These are phyloP conservation scores for Zaprionus gabonicus DNA, from an alignment of 1,140 invertebrate genomes.

Conservation along the genomic window DNA sequence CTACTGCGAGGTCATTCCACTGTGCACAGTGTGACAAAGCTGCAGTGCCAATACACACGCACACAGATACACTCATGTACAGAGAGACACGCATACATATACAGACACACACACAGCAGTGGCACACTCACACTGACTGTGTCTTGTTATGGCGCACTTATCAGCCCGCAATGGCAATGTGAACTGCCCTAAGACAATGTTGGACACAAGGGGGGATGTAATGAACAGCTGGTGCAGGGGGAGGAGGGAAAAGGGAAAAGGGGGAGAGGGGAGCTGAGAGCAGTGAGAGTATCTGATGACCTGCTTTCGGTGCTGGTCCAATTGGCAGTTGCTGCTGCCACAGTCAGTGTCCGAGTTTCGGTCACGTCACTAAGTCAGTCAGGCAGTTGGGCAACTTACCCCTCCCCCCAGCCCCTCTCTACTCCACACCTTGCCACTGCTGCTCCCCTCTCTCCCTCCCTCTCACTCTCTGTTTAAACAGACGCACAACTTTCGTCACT, in stretches of 20 bases:
- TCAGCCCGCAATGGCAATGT: background rate
- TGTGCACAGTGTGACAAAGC: constrained; percentile 59
- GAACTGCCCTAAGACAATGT: background rate
- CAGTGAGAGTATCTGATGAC: constrained; percentile 52
- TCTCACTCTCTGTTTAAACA: background rate
- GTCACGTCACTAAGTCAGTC: constrained; percentile 56
- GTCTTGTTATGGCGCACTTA: constrained; percentile 5
- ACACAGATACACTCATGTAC: constrained; percentile 2
- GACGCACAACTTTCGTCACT: constrained; percentile 4
- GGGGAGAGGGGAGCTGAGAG: background rate
- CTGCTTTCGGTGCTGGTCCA: constrained; percentile 54
- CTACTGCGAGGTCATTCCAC: constrained; percentile 79
- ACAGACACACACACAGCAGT: background rate
- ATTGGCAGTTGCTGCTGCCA: constrained; percentile 39
- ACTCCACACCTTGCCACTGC: background rate
- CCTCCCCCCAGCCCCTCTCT: background rate
- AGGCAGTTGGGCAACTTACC: background rate
- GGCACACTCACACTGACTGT: background rate
- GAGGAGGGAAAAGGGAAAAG: too few species aligned
- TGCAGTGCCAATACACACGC: constrained; percentile 6
- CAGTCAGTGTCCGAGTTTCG: constrained; percentile 1
- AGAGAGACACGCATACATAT: background rate
- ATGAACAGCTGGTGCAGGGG: background rate
- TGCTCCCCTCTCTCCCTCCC: too few species aligned
- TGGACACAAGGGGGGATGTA: too few species aligned